A percentile compares a stretch with the other conserved stretches of the same genome.
Conservation (phyloP, 2,888 invertebrate genomes). For the Oligia strigilis region DNA sequence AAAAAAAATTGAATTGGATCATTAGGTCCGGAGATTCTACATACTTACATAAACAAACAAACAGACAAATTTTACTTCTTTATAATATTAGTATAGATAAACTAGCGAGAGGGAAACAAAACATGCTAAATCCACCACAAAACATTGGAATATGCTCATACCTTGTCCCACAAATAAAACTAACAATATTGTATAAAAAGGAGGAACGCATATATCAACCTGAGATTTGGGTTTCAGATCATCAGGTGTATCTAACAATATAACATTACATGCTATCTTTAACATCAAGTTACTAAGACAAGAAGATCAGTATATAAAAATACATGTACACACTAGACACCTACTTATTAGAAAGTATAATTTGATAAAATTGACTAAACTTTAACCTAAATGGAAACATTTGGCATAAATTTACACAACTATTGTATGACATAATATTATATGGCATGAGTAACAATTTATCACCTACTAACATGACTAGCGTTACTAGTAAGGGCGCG, state of each 20-base stretch:
- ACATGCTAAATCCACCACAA: slow-evolving; percentile 45
- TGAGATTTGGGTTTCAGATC: slow-evolving; percentile 60
- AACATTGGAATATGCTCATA: slow-evolving; percentile 52
- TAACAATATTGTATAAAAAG: slow-evolving; percentile 47
- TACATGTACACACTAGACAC: slow-evolving; percentile 62
- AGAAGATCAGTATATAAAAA: slow-evolving; percentile 68
- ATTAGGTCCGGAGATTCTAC: no score
- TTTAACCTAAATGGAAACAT: slow-evolving; percentile 66
- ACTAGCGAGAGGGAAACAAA: slow-evolving; percentile 40
- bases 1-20: no score
- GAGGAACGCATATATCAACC: slow-evolving; percentile 52
- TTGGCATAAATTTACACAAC: slow-evolving; percentile 72
- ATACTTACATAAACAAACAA: no score
- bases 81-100: no score
- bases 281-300: slow-evolving; percentile 47
- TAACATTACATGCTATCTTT: slow-evolving; percentile 45
- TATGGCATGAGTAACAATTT: slow-evolving; percentile 69
- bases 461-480: slow-evolving; percentile 75
- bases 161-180: slow-evolving; percentile 45
- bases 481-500: slow-evolving; percentile 72
- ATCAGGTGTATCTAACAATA: slow-evolving; percentile 40
- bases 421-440: slow-evolving; percentile 67
- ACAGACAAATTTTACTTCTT: no score
- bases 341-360: slow-evolving; percentile 47
- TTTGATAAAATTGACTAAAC: slow-evolving; percentile 62